Evolutionary conservation across 92 coral and sea anemone genomes (phyloP), one percentile per base, ranked within the genome.

Genomic region (Phenganax stokvisi): DNA sequence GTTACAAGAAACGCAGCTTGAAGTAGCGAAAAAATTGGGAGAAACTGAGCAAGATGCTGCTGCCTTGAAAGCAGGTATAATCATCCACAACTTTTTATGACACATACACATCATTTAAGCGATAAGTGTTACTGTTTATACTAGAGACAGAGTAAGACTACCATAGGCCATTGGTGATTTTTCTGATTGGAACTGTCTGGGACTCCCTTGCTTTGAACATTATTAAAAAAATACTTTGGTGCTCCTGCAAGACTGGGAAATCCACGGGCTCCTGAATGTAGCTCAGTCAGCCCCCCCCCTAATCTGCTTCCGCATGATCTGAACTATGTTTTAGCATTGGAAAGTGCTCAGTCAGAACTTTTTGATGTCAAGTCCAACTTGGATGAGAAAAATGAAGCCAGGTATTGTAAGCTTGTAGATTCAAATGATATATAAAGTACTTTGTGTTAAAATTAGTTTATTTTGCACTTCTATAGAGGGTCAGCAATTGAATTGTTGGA

Each of bases 21-120:
- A 91, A 37, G 97, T 94, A 60, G 98, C 98, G 15, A 92, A 89
- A 73, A 94, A 94, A 82, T 90, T 94, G 76, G 98, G 98, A 9
- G 97, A 88, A 75, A 97, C 98, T 37, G 98, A 94, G 77, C 96
- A 94, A 85, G 90, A 90, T 75, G 89, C 85, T 64, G 87, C 88
- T 17, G 89, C 92, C 10, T 73, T 94, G 9, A 92, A 94, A 84
- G 92, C 97, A 81, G 97, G 98, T 94, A 15, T 81, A 90, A 47
- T 58, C 77, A 16, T 25, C 9, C 6, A 51, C 8, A 11, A 16
- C 57, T 56, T 6, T 20, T 2, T 37, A 37, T 37, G 47, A 37
- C 2, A 37, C 5, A 5, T 37, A 37, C 5, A 37, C 2, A 54
- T 13, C 12, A 16, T 57, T 20, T 37, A 6, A n/a, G 15, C 58